Percentiles rank a stretch among this genome's conserved stretches.
phyloP scores from a whole-genome alignment of 2,888 invertebrate species.

The Scaptomyza tumidula region DNA sequence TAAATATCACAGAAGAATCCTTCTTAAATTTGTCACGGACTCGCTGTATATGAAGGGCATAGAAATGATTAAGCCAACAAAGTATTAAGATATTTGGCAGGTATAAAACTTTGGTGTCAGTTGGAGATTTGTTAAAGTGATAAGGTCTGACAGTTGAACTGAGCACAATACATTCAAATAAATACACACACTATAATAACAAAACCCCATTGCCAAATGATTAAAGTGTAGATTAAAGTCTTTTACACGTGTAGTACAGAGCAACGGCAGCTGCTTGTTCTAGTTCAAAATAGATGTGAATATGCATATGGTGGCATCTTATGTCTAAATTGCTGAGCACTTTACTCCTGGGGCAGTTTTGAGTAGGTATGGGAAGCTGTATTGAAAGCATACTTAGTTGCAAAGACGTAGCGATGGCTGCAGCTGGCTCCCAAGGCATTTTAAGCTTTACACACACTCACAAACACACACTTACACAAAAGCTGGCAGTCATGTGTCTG shows the following conservation, averaged over 20 bases:
- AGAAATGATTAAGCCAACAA: slow-evolving; percentile 28
- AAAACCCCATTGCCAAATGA: slow-evolving; percentile 22
- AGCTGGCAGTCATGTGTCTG: slow-evolving; percentile 48
- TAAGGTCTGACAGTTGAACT: slow-evolving; percentile 49
- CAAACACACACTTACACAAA: neutral
- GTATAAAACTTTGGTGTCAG: slow-evolving; percentile 47
- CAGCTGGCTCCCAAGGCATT: slow-evolving; percentile 51
- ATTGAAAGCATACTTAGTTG: slow-evolving; percentile 50
- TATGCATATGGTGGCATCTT: slow-evolving; percentile 40
- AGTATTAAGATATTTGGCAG: slow-evolving; percentile 44
- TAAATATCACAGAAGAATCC: neutral
- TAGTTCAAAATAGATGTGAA: slow-evolving; percentile 20
- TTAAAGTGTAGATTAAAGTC: slow-evolving; percentile 47
- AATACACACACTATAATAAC: slow-evolving; percentile 6
- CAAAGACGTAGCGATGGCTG: slow-evolving; percentile 46
- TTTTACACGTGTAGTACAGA: neutral
- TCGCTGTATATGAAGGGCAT: slow-evolving; percentile 8
- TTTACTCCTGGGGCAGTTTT: slow-evolving; percentile 17
- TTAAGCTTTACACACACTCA: slow-evolving; percentile 32
- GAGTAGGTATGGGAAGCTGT: slow-evolving; percentile 3
- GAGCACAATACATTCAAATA: slow-evolving; percentile 5
- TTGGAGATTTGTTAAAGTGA: slow-evolving; percentile 50
- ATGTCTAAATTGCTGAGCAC: slow-evolving; percentile 48
- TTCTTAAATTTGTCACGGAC: neutral
- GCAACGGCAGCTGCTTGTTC: slow-evolving; percentile 28